phyloP scores from a whole-genome alignment of 37 sponge, comb jelly and placozoan species.

The Aphrocallistes beatrix region DNA sequence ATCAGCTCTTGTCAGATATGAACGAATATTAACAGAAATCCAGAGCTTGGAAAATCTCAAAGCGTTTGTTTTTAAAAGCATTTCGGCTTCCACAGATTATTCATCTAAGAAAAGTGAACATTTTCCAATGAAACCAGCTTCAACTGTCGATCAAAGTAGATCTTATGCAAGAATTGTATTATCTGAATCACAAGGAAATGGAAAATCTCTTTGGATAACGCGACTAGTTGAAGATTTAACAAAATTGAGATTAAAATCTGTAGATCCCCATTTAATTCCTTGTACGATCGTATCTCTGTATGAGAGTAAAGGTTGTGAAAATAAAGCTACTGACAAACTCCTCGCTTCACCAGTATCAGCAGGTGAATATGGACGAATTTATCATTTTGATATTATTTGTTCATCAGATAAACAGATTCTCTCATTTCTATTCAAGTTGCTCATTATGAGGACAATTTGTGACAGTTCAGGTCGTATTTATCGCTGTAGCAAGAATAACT shows the following conservation, averaged over 20 bases:
- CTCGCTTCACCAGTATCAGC: not conserved
- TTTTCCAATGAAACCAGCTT: not conserved
- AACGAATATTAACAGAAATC: not conserved
- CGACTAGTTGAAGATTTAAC: not conserved
- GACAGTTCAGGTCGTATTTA: not conserved
- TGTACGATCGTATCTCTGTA: not conserved
- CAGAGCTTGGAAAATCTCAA: not conserved
- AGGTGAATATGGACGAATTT: not conserved
- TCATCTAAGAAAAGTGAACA: not conserved
- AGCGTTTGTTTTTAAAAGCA: not conserved
- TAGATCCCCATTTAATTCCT: not conserved
- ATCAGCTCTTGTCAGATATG: not conserved
- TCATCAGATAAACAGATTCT: not conserved
- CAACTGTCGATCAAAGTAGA: not conserved
- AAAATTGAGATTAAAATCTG: not conserved
- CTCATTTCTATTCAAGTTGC: not conserved
- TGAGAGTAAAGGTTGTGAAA: not conserved
- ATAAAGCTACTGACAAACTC: not conserved
- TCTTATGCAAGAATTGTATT: not conserved
- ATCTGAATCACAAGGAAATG: not conserved
- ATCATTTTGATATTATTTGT: not conserved
- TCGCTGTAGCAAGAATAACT: constrained; percentile 7
- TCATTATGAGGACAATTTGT: not conserved
- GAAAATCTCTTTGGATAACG: not conserved
- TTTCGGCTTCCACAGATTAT: not conserved